Percentiles rank a stretch among this genome's conserved stretches.
Conservation (phyloP, 2,113 vertebrate genomes). For the Triplophysa dalaica region DNA sequence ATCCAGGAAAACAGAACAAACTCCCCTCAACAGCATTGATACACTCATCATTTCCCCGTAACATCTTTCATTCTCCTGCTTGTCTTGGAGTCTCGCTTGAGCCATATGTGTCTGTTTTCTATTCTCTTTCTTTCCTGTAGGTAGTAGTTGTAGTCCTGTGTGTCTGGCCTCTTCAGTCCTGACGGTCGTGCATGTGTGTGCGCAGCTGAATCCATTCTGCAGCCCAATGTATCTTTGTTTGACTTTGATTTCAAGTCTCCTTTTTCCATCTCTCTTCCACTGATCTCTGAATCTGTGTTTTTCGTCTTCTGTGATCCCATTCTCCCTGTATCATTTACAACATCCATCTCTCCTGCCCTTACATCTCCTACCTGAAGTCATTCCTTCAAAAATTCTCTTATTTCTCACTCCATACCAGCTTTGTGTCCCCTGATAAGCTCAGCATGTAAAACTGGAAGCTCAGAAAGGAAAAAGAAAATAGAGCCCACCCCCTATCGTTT, state of each 20-base stretch:
- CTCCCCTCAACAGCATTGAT: slow-evolving; percentile 27
- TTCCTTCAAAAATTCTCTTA: slow-evolving; percentile 11
- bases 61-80: background rate
- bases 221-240: slow-evolving; percentile 2
- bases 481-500: background rate
- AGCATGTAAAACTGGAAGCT: slow-evolving; percentile 8
- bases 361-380: slow-evolving; percentile 8
- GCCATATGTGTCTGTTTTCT: slow-evolving; percentile 14
- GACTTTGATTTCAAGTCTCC: slow-evolving; percentile 30
- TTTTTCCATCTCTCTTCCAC: slow-evolving; percentile 8
- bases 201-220: background rate
- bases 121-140: slow-evolving; percentile 18
- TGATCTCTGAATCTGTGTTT: slow-evolving; percentile 13
- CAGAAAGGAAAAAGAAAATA: background rate
- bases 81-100: slow-evolving; percentile 1
- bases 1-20: slow-evolving; percentile 11
- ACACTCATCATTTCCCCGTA: background rate
- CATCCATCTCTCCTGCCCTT: slow-evolving; percentile 11
- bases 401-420: slow-evolving; percentile 28
- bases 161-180: slow-evolving; percentile 20
- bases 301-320: slow-evolving; percentile 14
- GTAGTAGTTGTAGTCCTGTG: background rate
- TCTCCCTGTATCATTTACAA: slow-evolving; percentile 33
- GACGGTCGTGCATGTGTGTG: background rate
- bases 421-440: slow-evolving; percentile 39